Conservation (phyloP, 2,113 vertebrate species). For the Myodes glareolus region DNA sequence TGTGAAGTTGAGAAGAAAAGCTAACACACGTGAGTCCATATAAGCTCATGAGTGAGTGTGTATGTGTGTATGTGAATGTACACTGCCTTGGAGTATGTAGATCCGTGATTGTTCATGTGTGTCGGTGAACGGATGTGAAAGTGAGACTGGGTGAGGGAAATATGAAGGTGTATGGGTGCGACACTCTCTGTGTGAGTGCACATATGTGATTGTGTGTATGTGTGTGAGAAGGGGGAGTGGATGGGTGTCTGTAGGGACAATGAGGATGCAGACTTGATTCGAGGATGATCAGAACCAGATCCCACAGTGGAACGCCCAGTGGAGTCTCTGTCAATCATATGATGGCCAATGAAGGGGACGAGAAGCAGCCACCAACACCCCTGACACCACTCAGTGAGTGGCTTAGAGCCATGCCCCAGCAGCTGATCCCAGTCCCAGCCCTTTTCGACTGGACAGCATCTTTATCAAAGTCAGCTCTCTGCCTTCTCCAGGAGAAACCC, state of each 20-base stretch:
- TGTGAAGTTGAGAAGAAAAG: slow-evolving; percentile 17
- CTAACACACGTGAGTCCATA: neutral
- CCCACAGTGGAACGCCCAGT: neutral
- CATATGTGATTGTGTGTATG: neutral
- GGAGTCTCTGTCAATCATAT: neutral
- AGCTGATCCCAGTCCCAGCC: neutral
- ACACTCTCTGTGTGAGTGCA: neutral
- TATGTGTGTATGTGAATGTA: too few relatives aligned
- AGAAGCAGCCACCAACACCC: neutral
- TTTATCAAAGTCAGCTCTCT: neutral
- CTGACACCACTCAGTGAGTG: neutral
- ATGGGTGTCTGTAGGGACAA: neutral
- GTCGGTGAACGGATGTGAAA: neutral
- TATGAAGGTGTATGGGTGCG: neutral
- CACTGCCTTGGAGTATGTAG: neutral
- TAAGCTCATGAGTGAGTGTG: neutral
- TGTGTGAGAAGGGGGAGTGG: too few relatives aligned
- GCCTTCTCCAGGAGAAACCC: neutral
- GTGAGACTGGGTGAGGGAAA: neutral
- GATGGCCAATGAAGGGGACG: neutral
- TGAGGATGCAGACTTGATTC: neutral
- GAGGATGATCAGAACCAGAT: neutral
- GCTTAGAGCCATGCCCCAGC: neutral
- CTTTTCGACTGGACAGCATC: neutral
- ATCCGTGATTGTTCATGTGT: neutral